These are phyloP conservation scores for Zalophus californianus DNA, from an alignment of 2,797 vertebrate genomes.

Conservation along the genomic window DNA sequence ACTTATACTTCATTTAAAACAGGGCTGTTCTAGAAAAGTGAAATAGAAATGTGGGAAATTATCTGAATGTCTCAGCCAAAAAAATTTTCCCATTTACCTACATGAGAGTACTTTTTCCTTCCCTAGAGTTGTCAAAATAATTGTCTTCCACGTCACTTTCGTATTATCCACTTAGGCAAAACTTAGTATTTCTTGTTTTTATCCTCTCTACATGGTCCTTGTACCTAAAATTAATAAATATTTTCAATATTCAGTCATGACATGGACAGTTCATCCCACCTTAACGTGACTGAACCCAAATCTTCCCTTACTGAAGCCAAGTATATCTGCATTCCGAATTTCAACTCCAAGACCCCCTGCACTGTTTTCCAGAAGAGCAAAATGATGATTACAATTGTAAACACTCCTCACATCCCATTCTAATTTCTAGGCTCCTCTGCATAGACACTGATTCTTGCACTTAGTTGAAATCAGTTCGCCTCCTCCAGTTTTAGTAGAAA, in stretches of 20 bases:
- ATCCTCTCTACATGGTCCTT: neutral
- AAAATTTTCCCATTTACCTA: neutral
- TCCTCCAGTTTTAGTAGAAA: neutral
- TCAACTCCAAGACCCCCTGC: neutral
- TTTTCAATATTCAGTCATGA: neutral
- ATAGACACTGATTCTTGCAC: neutral
- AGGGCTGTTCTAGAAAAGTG: neutral
- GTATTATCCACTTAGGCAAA: neutral
- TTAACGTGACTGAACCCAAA: neutral
- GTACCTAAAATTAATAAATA: neutral
- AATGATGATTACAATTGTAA: neutral
- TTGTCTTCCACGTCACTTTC: neutral
- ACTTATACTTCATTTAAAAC: neutral
- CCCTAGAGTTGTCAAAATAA: neutral
- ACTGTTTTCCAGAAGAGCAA: neutral
- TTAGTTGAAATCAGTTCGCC: neutral
- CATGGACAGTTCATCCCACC: neutral
- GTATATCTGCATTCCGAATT: neutral
- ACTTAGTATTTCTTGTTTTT: neutral
- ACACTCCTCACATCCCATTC: neutral
- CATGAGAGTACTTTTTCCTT: neutral
- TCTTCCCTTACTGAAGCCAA: neutral
- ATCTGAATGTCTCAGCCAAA: neutral
- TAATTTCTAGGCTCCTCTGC: neutral
- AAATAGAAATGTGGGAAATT: conserved; percentile 9